phyloP scores from a whole-genome alignment of 2,113 vertebrate species.

The Chlorocebus sabaeus region DNA sequence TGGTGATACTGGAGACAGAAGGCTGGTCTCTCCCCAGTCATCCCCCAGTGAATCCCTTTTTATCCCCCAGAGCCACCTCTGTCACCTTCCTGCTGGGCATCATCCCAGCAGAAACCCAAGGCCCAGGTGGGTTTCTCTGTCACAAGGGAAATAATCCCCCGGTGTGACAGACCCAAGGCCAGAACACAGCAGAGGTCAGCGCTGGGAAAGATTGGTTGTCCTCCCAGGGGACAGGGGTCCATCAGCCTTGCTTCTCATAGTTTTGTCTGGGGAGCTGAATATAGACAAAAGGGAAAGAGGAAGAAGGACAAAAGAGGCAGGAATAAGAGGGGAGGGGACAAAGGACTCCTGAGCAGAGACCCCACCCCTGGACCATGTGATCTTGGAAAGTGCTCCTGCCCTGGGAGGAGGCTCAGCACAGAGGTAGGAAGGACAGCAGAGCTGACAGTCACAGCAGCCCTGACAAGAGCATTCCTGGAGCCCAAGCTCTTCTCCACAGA shows the following conservation, averaged over 20 bases:
- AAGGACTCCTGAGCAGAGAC: neutral
- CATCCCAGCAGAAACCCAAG: neutral
- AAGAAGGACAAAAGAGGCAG: neutral
- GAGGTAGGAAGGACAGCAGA: neutral
- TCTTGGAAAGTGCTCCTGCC: too few relatives aligned
- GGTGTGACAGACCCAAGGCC: neutral
- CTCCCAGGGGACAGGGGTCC: neutral
- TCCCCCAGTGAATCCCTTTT: neutral
- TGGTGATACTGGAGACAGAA: neutral
- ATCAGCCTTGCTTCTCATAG: neutral
- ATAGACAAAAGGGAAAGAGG: neutral
- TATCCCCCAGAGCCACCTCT: too few relatives aligned
- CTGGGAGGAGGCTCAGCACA: neutral
- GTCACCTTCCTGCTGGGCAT: too few relatives aligned
- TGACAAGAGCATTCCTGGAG: fast-evolving
- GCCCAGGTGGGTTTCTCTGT: too few relatives aligned
- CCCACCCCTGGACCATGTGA: neutral
- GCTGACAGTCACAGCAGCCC: too few relatives aligned
- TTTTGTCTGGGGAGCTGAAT: neutral
- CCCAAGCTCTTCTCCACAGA: neutral
- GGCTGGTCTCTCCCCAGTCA: neutral
- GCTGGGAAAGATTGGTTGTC: neutral
- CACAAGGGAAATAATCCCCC: too few relatives aligned
- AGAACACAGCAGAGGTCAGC: neutral
- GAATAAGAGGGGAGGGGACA: neutral